These are phyloP conservation scores for Rotaria magnacalcarata DNA, from an alignment of 2,888 invertebrate genomes.

Conservation along the genomic window DNA sequence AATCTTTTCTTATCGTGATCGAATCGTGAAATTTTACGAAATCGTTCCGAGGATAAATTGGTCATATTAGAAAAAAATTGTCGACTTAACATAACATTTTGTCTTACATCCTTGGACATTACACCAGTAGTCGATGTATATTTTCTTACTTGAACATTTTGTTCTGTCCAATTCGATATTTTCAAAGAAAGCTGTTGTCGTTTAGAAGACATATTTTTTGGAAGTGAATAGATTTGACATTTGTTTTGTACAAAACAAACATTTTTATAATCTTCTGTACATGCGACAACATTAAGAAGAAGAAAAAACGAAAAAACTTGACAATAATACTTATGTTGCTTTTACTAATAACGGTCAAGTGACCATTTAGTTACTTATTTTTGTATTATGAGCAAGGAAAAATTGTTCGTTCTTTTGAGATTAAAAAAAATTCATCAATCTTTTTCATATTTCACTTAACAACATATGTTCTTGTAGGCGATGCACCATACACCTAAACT, in stretches of 20 bases:
- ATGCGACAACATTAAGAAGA: background rate
- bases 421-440: no score
- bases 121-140: background rate
- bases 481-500: no score
- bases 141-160: background rate
- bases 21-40: background rate
- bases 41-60: background rate
- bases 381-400: background rate
- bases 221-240: background rate
- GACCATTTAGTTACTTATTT: background rate
- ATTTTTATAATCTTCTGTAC: background rate
- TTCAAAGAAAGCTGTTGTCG: background rate
- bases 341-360: background rate
- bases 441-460: no score
- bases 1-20: background rate
- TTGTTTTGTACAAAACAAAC: background rate
- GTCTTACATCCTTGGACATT: background rate
- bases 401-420: no score
- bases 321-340: background rate
- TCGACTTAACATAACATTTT: background rate
- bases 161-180: background rate
- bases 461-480: no score
- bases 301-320: background rate
- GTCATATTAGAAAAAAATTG: background rate
- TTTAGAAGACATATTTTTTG: background rate